A percentile compares a stretch with the other conserved stretches of the same genome.
These are phyloP conservation scores for Alloscopus bannaensis DNA, from an alignment of 2,888 invertebrate species.

Conservation along the genomic window DNA sequence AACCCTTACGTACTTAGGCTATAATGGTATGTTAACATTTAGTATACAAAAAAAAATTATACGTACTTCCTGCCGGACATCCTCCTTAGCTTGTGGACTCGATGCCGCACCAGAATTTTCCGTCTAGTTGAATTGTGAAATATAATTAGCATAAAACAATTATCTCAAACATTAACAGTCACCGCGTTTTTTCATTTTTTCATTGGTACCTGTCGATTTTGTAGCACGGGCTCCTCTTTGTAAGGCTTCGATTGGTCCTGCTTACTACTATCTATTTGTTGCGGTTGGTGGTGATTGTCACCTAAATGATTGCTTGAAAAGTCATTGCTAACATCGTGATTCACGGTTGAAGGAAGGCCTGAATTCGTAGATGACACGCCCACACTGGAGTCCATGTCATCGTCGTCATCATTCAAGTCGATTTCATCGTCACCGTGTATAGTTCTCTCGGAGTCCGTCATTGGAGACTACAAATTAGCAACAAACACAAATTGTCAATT, in stretches of 20 bases:
- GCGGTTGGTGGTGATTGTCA: constrained; percentile 35
- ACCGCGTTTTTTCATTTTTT: neutral
- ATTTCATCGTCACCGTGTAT: constrained; percentile 72
- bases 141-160: neutral
- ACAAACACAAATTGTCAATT: neutral
- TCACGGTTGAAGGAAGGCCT: constrained; percentile 33
- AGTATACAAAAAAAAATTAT: neutral
- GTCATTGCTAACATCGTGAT: constrained; percentile 27
- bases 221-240: constrained; percentile 24
- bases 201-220: constrained; percentile 8
- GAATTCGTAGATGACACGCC: constrained; percentile 52
- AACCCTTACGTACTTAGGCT: neutral
- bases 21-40: neutral
- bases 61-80: constrained; percentile 10
- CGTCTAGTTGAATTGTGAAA: constrained; percentile 6
- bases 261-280: constrained; percentile 20
- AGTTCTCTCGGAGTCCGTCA: constrained; percentile 72
- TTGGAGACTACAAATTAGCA: constrained; percentile 65
- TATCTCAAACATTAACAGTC: neutral
- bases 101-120: constrained; percentile 19
- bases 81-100: constrained; percentile 20
- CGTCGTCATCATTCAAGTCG: constrained; percentile 72
- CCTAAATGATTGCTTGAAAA: constrained; percentile 28
- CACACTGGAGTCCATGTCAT: constrained; percentile 66
- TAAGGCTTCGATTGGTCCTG: constrained; percentile 65